phyloP scores from a whole-genome alignment of 2,797 vertebrate species.

The Takifugu ocellatus region DNA sequence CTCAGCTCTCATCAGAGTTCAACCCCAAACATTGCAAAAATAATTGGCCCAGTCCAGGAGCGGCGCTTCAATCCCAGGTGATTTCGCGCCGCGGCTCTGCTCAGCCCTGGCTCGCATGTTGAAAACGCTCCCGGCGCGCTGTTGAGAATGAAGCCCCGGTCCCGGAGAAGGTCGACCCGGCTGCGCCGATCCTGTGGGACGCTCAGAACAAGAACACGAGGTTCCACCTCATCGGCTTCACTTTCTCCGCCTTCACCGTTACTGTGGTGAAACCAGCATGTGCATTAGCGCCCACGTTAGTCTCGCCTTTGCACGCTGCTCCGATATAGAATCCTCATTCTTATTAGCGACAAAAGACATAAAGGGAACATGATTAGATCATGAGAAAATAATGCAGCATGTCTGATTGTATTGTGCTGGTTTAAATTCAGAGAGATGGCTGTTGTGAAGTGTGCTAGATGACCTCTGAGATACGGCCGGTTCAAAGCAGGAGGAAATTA shows the following conservation, averaged over 20 bases:
- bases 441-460: conserved; percentile 10
- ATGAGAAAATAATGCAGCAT: conserved; percentile 20
- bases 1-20: too few species aligned
- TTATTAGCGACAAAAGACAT: conserved; percentile 1
- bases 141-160: conserved; percentile 28
- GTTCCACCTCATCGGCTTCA: conserved; percentile 68
- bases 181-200: conserved; percentile 62
- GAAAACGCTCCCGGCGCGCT: conserved; percentile 9
- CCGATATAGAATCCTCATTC: neutral
- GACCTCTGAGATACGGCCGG: conserved; percentile 16
- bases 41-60: too few species aligned
- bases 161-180: conserved; percentile 38
- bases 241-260: conserved; percentile 50
- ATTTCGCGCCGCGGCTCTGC: too few species aligned
- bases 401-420: conserved; percentile 21
- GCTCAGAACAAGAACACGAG: conserved; percentile 57
- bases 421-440: conserved; percentile 12
- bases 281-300: conserved; percentile 14
- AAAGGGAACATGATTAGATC: conserved; percentile 23
- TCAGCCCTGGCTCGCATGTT: conserved; percentile 23
- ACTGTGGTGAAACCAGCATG: conserved; percentile 50
- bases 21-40: too few species aligned
- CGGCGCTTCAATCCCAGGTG: too few species aligned
- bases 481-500: conserved; percentile 15
- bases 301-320: too few species aligned